Evolutionary conservation across 2,888 invertebrate genomes (phyloP).

Genomic region (Antheraea assamensis): DNA sequence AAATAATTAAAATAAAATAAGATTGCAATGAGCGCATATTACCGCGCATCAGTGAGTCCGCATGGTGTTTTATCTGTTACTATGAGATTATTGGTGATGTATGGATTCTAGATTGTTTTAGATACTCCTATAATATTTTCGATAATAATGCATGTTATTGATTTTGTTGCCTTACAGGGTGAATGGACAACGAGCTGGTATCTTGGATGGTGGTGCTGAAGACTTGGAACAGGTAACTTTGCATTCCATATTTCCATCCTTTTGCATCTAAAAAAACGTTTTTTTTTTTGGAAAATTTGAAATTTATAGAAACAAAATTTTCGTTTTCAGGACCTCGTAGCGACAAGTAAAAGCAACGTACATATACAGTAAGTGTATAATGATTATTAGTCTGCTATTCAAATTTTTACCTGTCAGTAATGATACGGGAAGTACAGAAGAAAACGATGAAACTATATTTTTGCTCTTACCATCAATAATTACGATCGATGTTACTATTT

Average conservation of each 20-base stretch:
- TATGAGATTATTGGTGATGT: no score
- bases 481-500: no score
- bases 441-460: no score
- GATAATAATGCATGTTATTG: not conserved
- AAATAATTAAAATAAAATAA: no score
- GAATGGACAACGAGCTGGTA: conserved; percentile 47
- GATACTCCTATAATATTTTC: no score
- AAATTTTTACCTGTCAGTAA: not conserved
- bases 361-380: conserved; percentile 60
- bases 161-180: conserved; percentile 35
- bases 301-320: not conserved
- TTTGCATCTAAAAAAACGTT: no score
- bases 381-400: not conserved
- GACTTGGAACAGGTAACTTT: conserved; percentile 40
- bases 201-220: conserved; percentile 38
- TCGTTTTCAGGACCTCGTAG: conserved; percentile 45
- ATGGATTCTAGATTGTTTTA: no score
- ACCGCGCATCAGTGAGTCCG: no score
- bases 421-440: not conserved
- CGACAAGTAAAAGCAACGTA: conserved; percentile 52
- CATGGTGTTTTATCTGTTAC: no score
- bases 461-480: no score
- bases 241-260: conserved; percentile 3
- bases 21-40: no score
- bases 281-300: not conserved